Evolutionary conservation across 2,113 vertebrate species (phyloP), one percentile per base, ranked within the genome.

Genomic region (Gobiocypris rarus): DNA sequence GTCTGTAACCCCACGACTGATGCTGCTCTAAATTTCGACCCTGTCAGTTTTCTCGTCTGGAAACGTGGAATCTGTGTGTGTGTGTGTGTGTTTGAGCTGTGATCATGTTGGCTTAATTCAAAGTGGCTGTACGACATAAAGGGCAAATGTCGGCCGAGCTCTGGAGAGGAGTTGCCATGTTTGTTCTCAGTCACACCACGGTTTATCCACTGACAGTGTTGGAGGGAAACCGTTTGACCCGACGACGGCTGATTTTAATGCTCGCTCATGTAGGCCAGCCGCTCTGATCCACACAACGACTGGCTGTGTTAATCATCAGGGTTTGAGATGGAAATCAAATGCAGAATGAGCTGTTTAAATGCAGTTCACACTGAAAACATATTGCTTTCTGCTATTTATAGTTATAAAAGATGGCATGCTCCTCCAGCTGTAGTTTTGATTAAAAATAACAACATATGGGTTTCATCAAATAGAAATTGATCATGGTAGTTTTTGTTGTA

Each of bases 81-180:
- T 79, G 50, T 73, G 70, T 63, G n/a, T 78, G 17, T 26, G 80
- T 24, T 26, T 84, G 50, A 87, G 82, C 41, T 75, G 38, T 73
- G 73, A 82, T 87, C 83, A 82, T 54, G 71, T 83, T 50, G 43
- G 82, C 34, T 65, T 84, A 69, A 87, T 87, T 82, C 41, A 78
- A 26, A 78, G 82, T 26, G 86, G 52, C 86, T 74, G 81, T 34
- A 65, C 63, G 61, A 67, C n/a, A 48, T 45, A 71, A 48, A 77
- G 86, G 78, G 63, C 78, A 84, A 50, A 82, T 63, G 83, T 75
- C 43, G 34, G 65, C 17, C 3, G 77, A 81, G 74, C 48, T 54
- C 75, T 80, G 52, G 43, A 70, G 78, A 84, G 65, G 81, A 59
- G 78, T 31, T 82, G 78, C 52, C 71, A 77, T 19, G 15, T 34